Base-by-base conservation (phyloP, 2,113 vertebrate genomes). In the Planiliza haematocheilus region DNA sequence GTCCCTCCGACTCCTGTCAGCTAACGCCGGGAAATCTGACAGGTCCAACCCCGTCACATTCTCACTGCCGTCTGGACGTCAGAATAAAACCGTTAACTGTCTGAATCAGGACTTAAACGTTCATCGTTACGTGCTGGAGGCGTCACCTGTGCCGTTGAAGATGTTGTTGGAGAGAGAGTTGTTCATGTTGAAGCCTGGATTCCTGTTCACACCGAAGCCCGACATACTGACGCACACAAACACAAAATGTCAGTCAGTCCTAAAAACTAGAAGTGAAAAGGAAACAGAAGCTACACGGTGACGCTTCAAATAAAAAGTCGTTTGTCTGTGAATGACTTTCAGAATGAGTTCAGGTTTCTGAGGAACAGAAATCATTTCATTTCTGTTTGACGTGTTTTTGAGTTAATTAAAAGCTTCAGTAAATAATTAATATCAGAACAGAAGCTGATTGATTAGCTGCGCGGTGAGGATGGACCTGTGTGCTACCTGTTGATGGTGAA, bases 111-210 rank as follows among this genome's bases (percentile, higher is more conserved):
- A 30, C 5, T 30, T 30, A 30, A 30, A 30, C 24, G n/a, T n/a
- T n/a, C n/a, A n/a, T 30, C 24, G 24, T 30, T 30, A 30, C 24
- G 5, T 30, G 24, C 5, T 5, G 24, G 3, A 30, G 24, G 5
- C 24, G 24, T n/a, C 52, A 79, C 98, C 98, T 93, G 98, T 99
- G 93, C 97, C 97, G 86, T 99, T 99, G 92, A 99, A 99, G 95
- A 98, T 98, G 95, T 99, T 99, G 96, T 95, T 99, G 91, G 97
- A 97, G 94, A 99, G 93, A 53, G 97, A 98, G 94, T 96, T 98
- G 95, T 97, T 99, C 95, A 99, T 96, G 92, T 96, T 97, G 94
- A 97, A 99, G 86, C 96, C 96, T 89, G 97, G 98, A 96, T 98
- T 99, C 90, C 98, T 96, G 94, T 96, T 98, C 94, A 99, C 97